A percentile compares a stretch with the other conserved stretches of the same genome.
phyloP scores from a whole-genome alignment of 2,888 invertebrate species.

The Netelia virgata region DNA sequence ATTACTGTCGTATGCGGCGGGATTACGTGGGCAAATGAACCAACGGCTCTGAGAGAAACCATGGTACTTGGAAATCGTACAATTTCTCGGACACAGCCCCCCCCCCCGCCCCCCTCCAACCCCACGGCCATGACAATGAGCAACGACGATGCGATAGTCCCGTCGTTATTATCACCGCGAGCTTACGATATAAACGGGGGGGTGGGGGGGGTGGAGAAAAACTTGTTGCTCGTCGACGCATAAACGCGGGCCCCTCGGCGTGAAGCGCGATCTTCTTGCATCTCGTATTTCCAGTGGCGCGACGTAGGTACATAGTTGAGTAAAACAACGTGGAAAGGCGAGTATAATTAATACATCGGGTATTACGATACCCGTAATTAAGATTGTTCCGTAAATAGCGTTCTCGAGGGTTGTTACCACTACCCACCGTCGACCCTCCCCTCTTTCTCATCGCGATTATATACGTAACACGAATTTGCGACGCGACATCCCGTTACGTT shows the following conservation, averaged over 20 bases:
- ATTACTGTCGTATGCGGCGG: too few species aligned
- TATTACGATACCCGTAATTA: conserved; percentile 67
- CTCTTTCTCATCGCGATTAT: neutral
- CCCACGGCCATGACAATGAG: too few species aligned
- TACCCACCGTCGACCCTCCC: neutral
- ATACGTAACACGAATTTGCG: neutral
- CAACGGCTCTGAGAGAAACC: too few species aligned
- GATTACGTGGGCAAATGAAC: too few species aligned
- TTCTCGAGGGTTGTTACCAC: too few species aligned
- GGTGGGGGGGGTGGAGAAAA: neutral
- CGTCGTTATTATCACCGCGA: neutral
- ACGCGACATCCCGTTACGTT: neutral
- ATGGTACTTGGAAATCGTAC: too few species aligned
- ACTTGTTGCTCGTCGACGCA: neutral
- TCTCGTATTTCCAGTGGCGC: conserved; percentile 61
- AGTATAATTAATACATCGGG: conserved; percentile 66
- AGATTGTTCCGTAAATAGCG: conserved; percentile 50
- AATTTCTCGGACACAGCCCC: too few species aligned
- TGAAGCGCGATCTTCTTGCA: conserved; percentile 34
- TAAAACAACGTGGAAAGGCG: conserved; percentile 58
- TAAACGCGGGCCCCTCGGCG: too few species aligned
- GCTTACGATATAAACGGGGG: neutral
- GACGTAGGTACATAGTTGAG: conserved; percentile 26
- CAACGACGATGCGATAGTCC: neutral
- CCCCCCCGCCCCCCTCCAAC: too few species aligned